These are phyloP conservation scores for Galbula dea DNA, from an alignment of 2,113 vertebrate genomes.

Conservation along the genomic window DNA sequence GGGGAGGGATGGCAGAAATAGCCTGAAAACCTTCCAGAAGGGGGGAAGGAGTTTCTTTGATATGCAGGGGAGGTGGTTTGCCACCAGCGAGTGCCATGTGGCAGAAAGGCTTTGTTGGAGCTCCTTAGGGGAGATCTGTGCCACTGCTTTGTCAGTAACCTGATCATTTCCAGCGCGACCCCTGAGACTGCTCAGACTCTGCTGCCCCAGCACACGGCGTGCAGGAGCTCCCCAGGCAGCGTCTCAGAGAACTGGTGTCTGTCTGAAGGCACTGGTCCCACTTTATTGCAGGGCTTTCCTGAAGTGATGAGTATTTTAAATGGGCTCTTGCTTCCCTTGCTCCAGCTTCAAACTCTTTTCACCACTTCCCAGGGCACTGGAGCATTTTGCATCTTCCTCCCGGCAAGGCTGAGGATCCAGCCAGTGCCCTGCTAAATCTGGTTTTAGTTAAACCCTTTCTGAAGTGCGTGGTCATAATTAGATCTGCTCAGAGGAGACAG, in stretches of 20 bases:
- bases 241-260: not conserved
- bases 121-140: not conserved
- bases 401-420: conserved; percentile 22
- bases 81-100: not conserved
- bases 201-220: not conserved
- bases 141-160: not conserved
- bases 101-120: not conserved
- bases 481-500: conserved; percentile 60
- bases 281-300: not conserved
- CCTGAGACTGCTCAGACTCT: not conserved
- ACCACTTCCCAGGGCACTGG: not conserved
- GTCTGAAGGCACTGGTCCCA: not conserved
- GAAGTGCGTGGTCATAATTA: conserved; percentile 64
- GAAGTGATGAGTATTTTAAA: not conserved
- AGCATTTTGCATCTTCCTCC: conserved; percentile 36
- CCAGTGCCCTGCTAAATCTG: conserved; percentile 50
- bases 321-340: not conserved
- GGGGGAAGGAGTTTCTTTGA: not conserved
- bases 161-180: not conserved
- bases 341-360: not conserved
- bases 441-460: conserved; percentile 67
- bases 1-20: not conserved
- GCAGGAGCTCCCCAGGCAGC: not conserved
- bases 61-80: not conserved
- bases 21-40: not conserved